A percentile compares a stretch with the other conserved stretches of the same genome.
Evolutionary conservation across 2,888 invertebrate genomes (phyloP).

Genomic region (Diplolepis rosae): DNA sequence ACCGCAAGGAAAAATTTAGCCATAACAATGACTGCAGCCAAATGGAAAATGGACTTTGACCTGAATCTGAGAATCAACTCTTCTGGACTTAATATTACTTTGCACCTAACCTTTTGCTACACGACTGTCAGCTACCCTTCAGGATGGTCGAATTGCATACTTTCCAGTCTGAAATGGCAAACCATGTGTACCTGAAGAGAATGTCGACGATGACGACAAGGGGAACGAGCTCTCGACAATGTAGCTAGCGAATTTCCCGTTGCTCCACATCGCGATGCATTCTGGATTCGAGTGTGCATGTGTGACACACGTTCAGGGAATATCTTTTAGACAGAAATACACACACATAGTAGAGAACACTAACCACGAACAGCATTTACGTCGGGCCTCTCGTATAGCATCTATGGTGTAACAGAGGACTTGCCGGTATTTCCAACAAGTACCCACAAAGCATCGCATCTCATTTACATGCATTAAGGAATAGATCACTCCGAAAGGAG

Average conservation of each 20-base stretch:
- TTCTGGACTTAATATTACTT: slow-evolving; percentile 12
- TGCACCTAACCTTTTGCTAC: background rate
- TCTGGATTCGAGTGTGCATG: background rate
- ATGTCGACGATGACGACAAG: slow-evolving; percentile 14
- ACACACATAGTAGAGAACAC: slow-evolving; percentile 1
- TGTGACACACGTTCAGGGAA: background rate
- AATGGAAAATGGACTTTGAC: slow-evolving; percentile 14
- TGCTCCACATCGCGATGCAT: slow-evolving; percentile 32
- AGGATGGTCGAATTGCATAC: slow-evolving; percentile 28
- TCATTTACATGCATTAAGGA: slow-evolving; percentile 61
- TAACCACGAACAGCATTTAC: background rate
- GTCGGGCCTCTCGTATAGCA: background rate
- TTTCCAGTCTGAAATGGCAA: slow-evolving; percentile 5
- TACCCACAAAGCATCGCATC: slow-evolving; percentile 53
- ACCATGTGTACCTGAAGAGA: slow-evolving; percentile 11
- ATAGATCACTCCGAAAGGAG: slow-evolving; percentile 49
- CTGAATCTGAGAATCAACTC: slow-evolving; percentile 18
- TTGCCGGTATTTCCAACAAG: slow-evolving; percentile 45
- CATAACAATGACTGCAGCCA: slow-evolving; percentile 1
- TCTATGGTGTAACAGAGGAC: slow-evolving; percentile 13
- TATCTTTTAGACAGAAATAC: slow-evolving; percentile 12
- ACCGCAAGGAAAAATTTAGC: background rate
- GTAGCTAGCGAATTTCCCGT: slow-evolving; percentile 35
- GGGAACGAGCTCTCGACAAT: slow-evolving; percentile 22
- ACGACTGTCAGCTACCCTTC: slow-evolving; percentile 18